phyloP scores from a whole-genome alignment of 92 coral and sea anemone genomes.

The Chrysogorgia sp. region DNA sequence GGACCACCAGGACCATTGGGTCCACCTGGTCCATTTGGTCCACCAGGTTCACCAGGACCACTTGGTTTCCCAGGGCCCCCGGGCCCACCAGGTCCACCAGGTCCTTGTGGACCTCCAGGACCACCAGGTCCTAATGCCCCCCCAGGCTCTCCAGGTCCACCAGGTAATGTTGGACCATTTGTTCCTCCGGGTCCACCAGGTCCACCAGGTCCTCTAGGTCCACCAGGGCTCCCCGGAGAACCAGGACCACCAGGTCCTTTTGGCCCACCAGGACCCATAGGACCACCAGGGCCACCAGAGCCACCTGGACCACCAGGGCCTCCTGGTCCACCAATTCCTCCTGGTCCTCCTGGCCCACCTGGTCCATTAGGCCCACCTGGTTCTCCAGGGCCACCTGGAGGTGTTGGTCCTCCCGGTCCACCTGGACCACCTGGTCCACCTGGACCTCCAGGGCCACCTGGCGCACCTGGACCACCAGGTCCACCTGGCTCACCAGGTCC shows the following conservation, averaged over 20 bases:
- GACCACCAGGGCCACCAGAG: constrained; percentile 63
- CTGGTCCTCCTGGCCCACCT: constrained; percentile 57
- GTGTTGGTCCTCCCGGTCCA: no score
- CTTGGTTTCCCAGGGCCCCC: constrained; percentile 32
- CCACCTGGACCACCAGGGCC: constrained; percentile 68
- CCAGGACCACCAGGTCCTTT: constrained; percentile 16
- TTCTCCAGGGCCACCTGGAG: no score
- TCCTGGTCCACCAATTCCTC: constrained; percentile 65
- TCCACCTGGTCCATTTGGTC: constrained; percentile 46
- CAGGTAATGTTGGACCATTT: constrained; percentile 29
- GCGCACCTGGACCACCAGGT: no score
- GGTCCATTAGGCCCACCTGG: constrained; percentile 68
- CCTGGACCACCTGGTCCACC: no score
- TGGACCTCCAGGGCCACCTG: no score
- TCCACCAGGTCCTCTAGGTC: constrained; percentile 55
- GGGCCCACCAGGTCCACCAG: constrained; percentile 46
- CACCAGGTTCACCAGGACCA: constrained; percentile 47
- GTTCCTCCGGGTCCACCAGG: constrained; percentile 57
- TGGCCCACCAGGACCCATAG: constrained; percentile 32
- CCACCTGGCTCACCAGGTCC: no score
- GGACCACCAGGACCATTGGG: constrained; percentile 63
- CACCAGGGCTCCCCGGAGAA: constrained; percentile 52
- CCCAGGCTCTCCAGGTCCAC: constrained; percentile 56
- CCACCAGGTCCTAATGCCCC: constrained; percentile 18
- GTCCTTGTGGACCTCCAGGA: constrained; percentile 40